Percentiles rank a stretch among this genome's conserved stretches.
phyloP scores from a whole-genome alignment of 2,113 vertebrate species.

The Engystomops pustulosus region DNA sequence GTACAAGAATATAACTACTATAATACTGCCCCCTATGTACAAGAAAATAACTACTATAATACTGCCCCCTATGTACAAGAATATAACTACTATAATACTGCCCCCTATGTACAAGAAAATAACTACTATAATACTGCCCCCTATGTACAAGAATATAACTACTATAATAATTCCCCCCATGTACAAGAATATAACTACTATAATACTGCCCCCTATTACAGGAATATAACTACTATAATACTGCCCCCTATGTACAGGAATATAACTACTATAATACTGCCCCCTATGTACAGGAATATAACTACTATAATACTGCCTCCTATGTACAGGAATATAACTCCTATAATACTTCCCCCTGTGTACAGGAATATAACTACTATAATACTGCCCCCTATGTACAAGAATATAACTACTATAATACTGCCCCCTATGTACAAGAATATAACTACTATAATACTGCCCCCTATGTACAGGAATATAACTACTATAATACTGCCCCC shows the following conservation, averaged over 20 bases:
- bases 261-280: constrained; percentile 1
- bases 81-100: constrained; percentile 9
- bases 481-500: constrained; percentile 2
- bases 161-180: neutral
- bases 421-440: neutral
- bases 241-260: neutral
- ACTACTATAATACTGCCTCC: neutral
- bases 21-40: constrained; percentile 3
- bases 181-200: constrained; percentile 12
- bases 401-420: constrained; percentile 17
- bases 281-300: neutral
- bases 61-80: neutral
- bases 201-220: neutral
- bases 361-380: constrained; percentile 13
- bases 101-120: neutral
- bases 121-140: neutral
- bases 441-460: constrained; percentile 4
- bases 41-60: constrained; percentile 12
- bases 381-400: neutral
- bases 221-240: constrained; percentile 17
- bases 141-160: constrained; percentile 2
- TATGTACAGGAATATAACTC: neutral
- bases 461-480: neutral
- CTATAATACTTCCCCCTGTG: neutral
- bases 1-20: neutral